phyloP scores from a whole-genome alignment of 1,140 invertebrate genomes.

The Pachypsylla venusta region DNA sequence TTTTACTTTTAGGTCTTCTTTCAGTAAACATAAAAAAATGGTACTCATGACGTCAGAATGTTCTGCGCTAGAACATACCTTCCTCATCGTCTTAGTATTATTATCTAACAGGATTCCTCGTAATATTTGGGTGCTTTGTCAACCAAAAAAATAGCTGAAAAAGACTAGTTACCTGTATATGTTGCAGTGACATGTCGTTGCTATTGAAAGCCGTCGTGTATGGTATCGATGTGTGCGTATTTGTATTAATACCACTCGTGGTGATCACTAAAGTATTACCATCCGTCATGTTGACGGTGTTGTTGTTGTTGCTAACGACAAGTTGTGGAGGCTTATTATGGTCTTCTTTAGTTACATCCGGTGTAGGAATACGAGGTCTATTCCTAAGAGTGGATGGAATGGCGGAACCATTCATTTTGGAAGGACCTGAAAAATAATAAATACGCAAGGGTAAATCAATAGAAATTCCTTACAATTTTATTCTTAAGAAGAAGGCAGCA shows the following conservation, averaged over 20 bases:
- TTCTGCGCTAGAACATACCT: no score
- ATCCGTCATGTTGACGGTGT: slow-evolving; percentile 42
- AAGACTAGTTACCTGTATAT: background rate
- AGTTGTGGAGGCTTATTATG: slow-evolving; percentile 32
- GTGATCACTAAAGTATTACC: slow-evolving; percentile 40
- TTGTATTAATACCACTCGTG: slow-evolving; percentile 41
- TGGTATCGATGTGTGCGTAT: background rate
- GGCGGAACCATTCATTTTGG: slow-evolving; percentile 46
- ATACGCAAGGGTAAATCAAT: background rate
- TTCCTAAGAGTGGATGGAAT: slow-evolving; percentile 50
- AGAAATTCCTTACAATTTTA: background rate
- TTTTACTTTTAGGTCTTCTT: no score
- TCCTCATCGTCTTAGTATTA: no score
- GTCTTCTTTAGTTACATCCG: slow-evolving; percentile 64
- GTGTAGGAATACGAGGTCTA: slow-evolving; percentile 67
- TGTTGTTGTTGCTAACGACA: slow-evolving; percentile 33
- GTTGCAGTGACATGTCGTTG: background rate
- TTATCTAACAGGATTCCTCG: no score
- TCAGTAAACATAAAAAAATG: no score
- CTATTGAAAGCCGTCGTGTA: background rate
- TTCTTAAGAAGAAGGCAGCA: background rate
- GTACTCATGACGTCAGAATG: no score
- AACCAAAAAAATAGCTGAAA: no score
- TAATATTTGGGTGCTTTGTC: no score
- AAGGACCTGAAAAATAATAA: slow-evolving; percentile 19